Conservation (phyloP, 2,888 invertebrate genomes). For the Dynastes maya region DNA sequence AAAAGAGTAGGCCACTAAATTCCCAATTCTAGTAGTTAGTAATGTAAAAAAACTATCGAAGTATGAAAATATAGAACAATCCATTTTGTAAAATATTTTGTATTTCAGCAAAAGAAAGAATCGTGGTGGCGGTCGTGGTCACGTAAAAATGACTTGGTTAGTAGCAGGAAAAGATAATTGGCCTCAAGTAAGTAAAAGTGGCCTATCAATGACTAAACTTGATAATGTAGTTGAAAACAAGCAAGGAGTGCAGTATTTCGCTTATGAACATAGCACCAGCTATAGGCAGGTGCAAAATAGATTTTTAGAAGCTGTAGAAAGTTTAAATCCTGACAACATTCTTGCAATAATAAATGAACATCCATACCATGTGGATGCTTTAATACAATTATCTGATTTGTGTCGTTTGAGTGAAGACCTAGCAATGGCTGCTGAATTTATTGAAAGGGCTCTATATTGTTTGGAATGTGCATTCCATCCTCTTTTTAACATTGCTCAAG, state of each 20-base stretch:
- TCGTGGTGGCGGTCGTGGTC: conserved; percentile 73
- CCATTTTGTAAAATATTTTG: not conserved
- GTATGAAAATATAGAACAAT: too few relatives aligned
- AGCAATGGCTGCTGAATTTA: conserved; percentile 83
- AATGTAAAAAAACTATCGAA: too few relatives aligned
- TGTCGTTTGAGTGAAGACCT: conserved; percentile 86
- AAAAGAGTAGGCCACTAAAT: not conserved
- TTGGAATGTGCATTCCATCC: conserved; percentile 87
- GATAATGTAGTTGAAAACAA: conserved; percentile 71
- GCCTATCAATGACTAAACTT: conserved; percentile 81
- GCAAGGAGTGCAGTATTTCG: conserved; percentile 76
- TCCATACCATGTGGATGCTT: conserved; percentile 86
- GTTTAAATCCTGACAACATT: conserved; percentile 84
- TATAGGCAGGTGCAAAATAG: conserved; percentile 83
- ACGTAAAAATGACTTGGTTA: conserved; percentile 78
- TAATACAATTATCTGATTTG: conserved; percentile 86
- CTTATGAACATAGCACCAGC: conserved; percentile 81
- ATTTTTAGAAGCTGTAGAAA: conserved; percentile 86
- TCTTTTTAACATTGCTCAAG: conserved; percentile 83
- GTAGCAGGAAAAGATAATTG: conserved; percentile 82
- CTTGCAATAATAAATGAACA: conserved; percentile 82
- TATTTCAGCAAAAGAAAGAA: conserved; percentile 73
- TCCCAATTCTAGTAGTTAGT: not conserved
- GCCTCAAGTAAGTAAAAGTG: conserved; percentile 81
- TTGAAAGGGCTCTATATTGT: conserved; percentile 84